Base-by-base conservation (phyloP, 2,797 vertebrate species). In the Geotrypetes seraphini region DNA sequence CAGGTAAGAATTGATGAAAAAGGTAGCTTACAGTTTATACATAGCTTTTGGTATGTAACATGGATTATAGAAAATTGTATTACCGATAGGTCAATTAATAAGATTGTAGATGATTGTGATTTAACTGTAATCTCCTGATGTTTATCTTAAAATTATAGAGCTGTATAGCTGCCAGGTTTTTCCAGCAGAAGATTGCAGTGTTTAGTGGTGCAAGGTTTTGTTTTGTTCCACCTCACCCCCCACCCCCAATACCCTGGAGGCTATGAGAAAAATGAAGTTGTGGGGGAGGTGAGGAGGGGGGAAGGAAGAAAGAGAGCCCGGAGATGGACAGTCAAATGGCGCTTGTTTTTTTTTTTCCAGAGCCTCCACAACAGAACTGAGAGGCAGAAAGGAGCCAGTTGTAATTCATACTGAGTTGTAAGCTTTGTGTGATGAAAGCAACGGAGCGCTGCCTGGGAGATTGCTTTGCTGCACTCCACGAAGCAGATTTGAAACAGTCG, bases 381-480 rank as follows among this genome's bases (percentile, higher is more conserved):
- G 80, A 81, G 81, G 85, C 87, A 90, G 86, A 89, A 86, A 88
- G 78, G 75, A 89, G 83, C 80, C 89, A 80, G 92, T 94, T 93
- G 90, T 96, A 94, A 97, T 96, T 97, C 92, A 95, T 91, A 91
- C 89, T 81, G 87, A 90, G 92, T 91, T 89, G 88, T 88, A 87
- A 87, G 88, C 88, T 90, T 90, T 92, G 88, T 92, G 87, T 86
- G 90, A 96, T 96, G 93, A 96, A 94, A 91, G 94, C 90, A 87
- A 83, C 87, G 74, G 89, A 94, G 90, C 90, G 86, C 90, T 94
- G 90, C 92, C 92, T 86, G 84, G 86, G 87, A 99, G 93, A 99
- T 99, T 99, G 93, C 91, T 96, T 97, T 94, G 90, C 92, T 87
- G 89, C 92, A 89, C 88, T 93, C 89, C 87, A 90, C 81, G 87